Conservation (phyloP, 2,888 invertebrate species). For the Papilio elwesi region DNA sequence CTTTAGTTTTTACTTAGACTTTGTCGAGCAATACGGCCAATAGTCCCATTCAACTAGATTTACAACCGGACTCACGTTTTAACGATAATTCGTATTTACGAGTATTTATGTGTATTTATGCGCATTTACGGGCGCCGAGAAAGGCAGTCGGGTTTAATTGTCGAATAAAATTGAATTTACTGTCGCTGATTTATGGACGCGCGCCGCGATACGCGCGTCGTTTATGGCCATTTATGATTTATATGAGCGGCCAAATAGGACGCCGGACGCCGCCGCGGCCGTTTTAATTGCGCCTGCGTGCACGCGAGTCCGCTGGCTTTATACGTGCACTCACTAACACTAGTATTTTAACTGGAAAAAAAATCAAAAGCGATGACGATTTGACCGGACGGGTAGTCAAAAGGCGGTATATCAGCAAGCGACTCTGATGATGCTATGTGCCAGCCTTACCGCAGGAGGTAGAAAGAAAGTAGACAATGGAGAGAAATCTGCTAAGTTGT, state of each 20-base stretch:
- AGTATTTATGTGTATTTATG: constrained; percentile 80
- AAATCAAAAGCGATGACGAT: too few species aligned
- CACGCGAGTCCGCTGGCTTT: not conserved
- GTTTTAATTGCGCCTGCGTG: constrained; percentile 34
- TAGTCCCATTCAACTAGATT: constrained; percentile 70
- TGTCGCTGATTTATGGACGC: constrained; percentile 69
- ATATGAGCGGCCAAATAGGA: constrained; percentile 50
- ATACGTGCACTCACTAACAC: not conserved
- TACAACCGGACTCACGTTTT: constrained; percentile 79
- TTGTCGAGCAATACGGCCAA: constrained; percentile 58
- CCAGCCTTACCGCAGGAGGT: too few species aligned
- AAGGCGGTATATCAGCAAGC: too few species aligned
- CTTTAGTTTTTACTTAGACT: constrained; percentile 41
- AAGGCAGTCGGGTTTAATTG: constrained; percentile 82
- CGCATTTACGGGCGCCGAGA: constrained; percentile 77
- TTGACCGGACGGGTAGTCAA: too few species aligned
- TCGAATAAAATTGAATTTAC: constrained; percentile 84
- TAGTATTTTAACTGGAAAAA: too few species aligned
- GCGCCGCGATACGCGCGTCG: constrained; percentile 54
- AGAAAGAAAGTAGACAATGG: too few species aligned
- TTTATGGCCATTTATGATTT: constrained; percentile 60
- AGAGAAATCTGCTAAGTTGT: too few species aligned
- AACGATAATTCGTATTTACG: constrained; percentile 84
- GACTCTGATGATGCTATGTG: too few species aligned
- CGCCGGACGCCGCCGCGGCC: constrained; percentile 36